Base-by-base conservation (phyloP, 2,888 invertebrate genomes). In the Heliconius ethilla region DNA sequence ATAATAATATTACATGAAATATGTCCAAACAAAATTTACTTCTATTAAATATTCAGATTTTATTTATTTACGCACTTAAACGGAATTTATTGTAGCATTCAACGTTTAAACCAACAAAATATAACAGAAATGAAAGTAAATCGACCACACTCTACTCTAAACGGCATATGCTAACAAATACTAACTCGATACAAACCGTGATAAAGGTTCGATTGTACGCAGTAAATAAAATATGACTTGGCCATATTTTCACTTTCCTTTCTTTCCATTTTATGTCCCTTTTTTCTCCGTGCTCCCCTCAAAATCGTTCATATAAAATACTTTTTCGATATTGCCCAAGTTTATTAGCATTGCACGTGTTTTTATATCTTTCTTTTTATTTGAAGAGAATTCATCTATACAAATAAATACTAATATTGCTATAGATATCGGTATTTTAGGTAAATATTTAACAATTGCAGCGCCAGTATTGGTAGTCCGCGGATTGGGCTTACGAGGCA, bases 151-250 rank as follows among this genome's bases (percentile, higher is more conserved):
- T 69, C 69, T 45, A 69, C 69, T 87, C 89, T 90, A 90, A 92
- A 90, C 89, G 88, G 85, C 87, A 85, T 80, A 87, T 87, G 88
- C 89, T 89, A 88, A 88, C 90, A 90, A 87, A 89, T 88, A 90
- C 88, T 90, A 90, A 92, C 90, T 89, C 89, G 88, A 92, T 91
- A 92, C 92, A 91, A 90, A 90, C 91, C 87, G 91, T 91, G 93
- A 93, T 94, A 93, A 92, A 94, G 92, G 93, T 90, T 91, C 93
- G 89, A 94, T 94, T 94, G 94, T 93, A 91, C 92, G 91, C 91
- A 93, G 94, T 94, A 94, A 94, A 94, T 94, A 94, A 94, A 93
- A 94, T 94, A 94, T 94, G 92, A 92, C 92, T 92, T 91, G 91
- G 88, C 90, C 92, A 92, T 94, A 92, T 92, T 93, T 93, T 92